phyloP scores from a whole-genome alignment of 2,888 invertebrate genomes.

The Dermolepida albohirtum region DNA sequence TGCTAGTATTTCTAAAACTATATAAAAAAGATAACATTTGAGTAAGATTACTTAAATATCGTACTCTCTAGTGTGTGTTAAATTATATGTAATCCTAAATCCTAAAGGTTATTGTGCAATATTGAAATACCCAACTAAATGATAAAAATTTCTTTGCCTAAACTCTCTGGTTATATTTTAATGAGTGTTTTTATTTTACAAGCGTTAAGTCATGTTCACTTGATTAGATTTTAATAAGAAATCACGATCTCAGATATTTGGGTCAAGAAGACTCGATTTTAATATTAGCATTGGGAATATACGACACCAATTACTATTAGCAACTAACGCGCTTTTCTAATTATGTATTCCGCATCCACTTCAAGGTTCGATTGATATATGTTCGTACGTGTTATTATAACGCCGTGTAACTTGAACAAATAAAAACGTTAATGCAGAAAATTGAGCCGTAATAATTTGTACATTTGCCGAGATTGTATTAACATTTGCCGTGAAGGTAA shows the following conservation, averaged over 20 bases:
- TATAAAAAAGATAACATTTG: too few relatives aligned
- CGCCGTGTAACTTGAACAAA: constrained; percentile 27
- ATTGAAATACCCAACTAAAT: too few relatives aligned
- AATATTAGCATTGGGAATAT: constrained; percentile 21
- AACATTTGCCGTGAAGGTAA: constrained; percentile 26
- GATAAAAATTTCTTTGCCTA: too few relatives aligned
- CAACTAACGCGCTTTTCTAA: constrained; percentile 32
- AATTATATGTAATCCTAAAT: too few relatives aligned
- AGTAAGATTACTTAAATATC: too few relatives aligned
- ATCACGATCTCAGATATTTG: constrained; percentile 44
- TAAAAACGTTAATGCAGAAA: constrained; percentile 26
- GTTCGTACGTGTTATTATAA: constrained; percentile 13
- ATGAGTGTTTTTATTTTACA: background rate
- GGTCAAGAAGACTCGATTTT: constrained; percentile 50
- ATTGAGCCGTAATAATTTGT: constrained; percentile 31
- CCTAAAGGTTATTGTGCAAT: too few relatives aligned
- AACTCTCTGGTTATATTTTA: too few relatives aligned
- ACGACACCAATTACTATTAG: constrained; percentile 31
- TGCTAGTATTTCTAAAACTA: too few relatives aligned
- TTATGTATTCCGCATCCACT: constrained; percentile 26
- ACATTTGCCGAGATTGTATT: constrained; percentile 24
- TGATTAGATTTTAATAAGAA: constrained; percentile 32
- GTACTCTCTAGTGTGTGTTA: too few relatives aligned
- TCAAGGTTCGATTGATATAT: constrained; percentile 33
- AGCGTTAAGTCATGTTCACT: constrained; percentile 15